These are phyloP conservation scores for human (Homo sapiens) DNA, from an alignment of 2,113 vertebrate genomes.

Conservation along the genomic window GRCh38 chr2:179404001-179404500, in stretches of 20 bases:
- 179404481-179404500: background rate
- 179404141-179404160: background rate
- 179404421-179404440: background rate
- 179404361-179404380: background rate
- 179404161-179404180: background rate
- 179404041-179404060: background rate
- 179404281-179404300: background rate
- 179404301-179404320: background rate
- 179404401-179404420: background rate
- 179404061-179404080: no score
- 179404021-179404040: background rate
- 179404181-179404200: background rate
- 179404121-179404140: background rate
- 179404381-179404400: background rate
- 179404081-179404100: background rate
- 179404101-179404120: background rate
- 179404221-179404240: background rate
- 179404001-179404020: background rate
- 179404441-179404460: background rate
- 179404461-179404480: background rate
- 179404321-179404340: background rate
- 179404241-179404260: background rate
- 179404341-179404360: background rate
- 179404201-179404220: background rate
- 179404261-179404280: background rate